Percentiles rank a stretch among this genome's conserved stretches.
Conservation (phyloP, 2,113 vertebrate genomes). For the Erythrolamprus reginae region DNA sequence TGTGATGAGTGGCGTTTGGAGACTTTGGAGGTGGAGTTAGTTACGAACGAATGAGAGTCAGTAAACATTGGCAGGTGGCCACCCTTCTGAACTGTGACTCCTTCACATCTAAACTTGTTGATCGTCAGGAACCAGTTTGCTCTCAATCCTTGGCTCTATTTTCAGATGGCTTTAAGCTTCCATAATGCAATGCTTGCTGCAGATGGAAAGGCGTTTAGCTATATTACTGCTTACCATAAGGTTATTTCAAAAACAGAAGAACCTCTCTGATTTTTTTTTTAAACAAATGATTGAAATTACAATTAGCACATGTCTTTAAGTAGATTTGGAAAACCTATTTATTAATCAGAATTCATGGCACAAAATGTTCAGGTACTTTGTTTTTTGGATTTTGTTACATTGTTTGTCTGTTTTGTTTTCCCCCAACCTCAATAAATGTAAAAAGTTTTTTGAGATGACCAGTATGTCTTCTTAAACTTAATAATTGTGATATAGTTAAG, state of each 20-base stretch:
- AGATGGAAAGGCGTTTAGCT: slow-evolving; percentile 22
- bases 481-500: background rate
- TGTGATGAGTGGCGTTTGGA: background rate
- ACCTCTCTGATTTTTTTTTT: background rate
- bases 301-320: background rate
- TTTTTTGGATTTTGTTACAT: background rate
- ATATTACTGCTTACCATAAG: slow-evolving; percentile 15
- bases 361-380: background rate
- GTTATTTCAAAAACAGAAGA: background rate
- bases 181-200: slow-evolving; percentile 6
- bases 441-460: background rate
- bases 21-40: background rate
- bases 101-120: background rate
- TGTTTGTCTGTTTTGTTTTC: background rate
- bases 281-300: background rate
- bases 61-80: slow-evolving; percentile 46
- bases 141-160: background rate
- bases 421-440: background rate
- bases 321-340: background rate
- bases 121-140: background rate
- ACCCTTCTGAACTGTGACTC: background rate
- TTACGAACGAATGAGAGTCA: slow-evolving; percentile 31
- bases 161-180: slow-evolving; percentile 15
- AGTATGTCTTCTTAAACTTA: no score
- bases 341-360: background rate